These are phyloP conservation scores for Drosophila parthenogenetica DNA, from an alignment of 2,888 invertebrate species.

Conservation along the genomic window DNA sequence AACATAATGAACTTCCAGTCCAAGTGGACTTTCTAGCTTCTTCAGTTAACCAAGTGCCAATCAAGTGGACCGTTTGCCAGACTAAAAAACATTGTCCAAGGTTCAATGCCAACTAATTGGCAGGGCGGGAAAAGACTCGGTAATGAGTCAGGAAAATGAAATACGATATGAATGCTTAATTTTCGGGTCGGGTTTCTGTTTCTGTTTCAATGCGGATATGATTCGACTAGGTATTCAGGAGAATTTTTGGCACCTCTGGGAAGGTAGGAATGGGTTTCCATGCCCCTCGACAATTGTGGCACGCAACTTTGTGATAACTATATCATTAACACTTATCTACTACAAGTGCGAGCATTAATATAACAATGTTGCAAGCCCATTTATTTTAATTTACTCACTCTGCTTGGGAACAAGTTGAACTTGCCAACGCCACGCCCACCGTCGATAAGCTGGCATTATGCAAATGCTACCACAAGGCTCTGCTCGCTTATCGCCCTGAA, in stretches of 20 bases:
- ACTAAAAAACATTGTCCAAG: constrained; percentile 37
- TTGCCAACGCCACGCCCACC: constrained; percentile 56
- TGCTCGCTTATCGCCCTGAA: constrained; percentile 34
- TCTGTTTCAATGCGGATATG: constrained; percentile 39
- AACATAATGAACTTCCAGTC: constrained; percentile 44
- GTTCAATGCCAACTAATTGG: constrained; percentile 61
- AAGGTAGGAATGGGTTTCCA: neutral
- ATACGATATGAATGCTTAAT: constrained; percentile 74
- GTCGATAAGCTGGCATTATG: constrained; percentile 65
- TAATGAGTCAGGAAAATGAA: constrained; percentile 63
- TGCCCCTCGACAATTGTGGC: constrained; percentile 26
- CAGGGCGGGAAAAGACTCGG: neutral
- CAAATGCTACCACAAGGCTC: constrained; percentile 52
- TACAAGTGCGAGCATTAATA: constrained; percentile 48
- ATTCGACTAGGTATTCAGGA: constrained; percentile 23
- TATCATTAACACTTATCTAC: constrained; percentile 49
- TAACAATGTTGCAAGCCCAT: constrained; percentile 53
- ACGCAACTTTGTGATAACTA: constrained; percentile 44
- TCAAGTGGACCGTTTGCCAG: constrained; percentile 43
- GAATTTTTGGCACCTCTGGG: constrained; percentile 11
- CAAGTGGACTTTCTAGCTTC: constrained; percentile 35
- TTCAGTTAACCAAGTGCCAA: constrained; percentile 26
- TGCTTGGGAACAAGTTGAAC: constrained; percentile 49
- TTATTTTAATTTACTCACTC: constrained; percentile 73
- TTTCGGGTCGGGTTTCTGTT: constrained; percentile 33